These are phyloP conservation scores for Vombatus ursinus DNA, from an alignment of 2,113 vertebrate species.

Conservation along the genomic window DNA sequence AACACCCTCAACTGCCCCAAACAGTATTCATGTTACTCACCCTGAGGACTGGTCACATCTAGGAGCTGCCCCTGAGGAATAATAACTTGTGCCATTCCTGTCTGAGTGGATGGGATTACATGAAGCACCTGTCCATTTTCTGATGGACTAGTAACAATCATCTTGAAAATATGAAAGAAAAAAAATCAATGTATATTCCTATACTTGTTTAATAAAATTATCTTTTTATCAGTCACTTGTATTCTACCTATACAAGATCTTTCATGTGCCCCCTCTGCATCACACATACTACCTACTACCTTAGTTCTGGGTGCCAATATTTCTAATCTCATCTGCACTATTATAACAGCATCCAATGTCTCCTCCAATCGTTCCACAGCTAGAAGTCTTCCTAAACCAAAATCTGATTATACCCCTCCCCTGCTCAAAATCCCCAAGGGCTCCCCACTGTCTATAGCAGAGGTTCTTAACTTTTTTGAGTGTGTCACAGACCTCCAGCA, in stretches of 20 bases:
- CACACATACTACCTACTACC: neutral
- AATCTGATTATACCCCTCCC: neutral
- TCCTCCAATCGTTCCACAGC: neutral
- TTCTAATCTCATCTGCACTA: neutral
- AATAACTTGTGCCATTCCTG: constrained; percentile 84
- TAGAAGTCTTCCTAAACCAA: neutral
- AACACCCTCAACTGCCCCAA: constrained; percentile 32
- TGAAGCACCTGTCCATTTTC: constrained; percentile 86
- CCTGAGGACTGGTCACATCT: constrained; percentile 74
- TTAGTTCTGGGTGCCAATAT: neutral
- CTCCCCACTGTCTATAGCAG: neutral
- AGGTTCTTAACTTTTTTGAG: neutral
- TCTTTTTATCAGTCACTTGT: neutral
- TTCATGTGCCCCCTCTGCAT: neutral
- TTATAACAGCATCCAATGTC: neutral
- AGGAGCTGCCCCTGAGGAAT: constrained; percentile 85
- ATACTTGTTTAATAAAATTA: constrained; percentile 51
- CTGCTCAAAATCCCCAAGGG: neutral
- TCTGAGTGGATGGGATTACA: constrained; percentile 85
- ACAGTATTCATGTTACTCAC: constrained; percentile 76
- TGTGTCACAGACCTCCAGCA: neutral
- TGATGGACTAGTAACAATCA: constrained; percentile 87
- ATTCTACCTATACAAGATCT: neutral
- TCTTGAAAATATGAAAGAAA: constrained; percentile 78
- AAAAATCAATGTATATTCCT: constrained; percentile 48